phyloP scores from a whole-genome alignment of 2,888 invertebrate species.

The Perdita meconis region DNA sequence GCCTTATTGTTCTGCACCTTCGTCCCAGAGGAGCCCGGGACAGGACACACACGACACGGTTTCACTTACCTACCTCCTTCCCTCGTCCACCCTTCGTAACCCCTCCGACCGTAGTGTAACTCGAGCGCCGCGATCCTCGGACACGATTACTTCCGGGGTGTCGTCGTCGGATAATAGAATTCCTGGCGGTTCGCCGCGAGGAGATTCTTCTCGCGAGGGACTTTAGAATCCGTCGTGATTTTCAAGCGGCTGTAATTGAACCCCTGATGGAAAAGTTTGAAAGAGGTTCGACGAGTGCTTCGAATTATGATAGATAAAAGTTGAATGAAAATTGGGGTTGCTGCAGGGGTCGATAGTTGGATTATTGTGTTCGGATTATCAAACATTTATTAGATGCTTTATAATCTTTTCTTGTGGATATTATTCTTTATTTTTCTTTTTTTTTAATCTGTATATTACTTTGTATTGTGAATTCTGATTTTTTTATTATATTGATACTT shows the following conservation, averaged over 20 bases:
- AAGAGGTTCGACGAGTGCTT: background rate
- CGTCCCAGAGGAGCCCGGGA: conserved; percentile 43
- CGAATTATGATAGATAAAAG: background rate
- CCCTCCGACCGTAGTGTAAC: conserved; percentile 8
- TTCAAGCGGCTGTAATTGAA: background rate
- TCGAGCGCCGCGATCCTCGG: conserved; percentile 21
- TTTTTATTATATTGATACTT: no score
- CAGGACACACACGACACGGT: conserved; percentile 10
- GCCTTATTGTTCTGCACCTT: conserved; percentile 64
- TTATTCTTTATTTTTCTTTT: no score
- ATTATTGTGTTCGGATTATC: no score
- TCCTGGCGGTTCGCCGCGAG: background rate
- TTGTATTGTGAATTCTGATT: no score
- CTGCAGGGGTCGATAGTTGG: no score
- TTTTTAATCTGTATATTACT: no score
- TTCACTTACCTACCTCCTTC: conserved; percentile 43
- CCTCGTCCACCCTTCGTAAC: conserved; percentile 12
- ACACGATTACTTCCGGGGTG: conserved; percentile 23
- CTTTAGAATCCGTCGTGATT: background rate
- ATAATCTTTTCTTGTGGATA: no score
- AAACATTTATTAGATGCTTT: no score
- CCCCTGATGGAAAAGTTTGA: background rate
- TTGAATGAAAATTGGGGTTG: background rate
- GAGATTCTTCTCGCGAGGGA: conserved; percentile 2
- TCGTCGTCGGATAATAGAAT: conserved; percentile 16